Conservation (phyloP, 2,888 invertebrate species). For the Ceratothoa steindachneri region DNA sequence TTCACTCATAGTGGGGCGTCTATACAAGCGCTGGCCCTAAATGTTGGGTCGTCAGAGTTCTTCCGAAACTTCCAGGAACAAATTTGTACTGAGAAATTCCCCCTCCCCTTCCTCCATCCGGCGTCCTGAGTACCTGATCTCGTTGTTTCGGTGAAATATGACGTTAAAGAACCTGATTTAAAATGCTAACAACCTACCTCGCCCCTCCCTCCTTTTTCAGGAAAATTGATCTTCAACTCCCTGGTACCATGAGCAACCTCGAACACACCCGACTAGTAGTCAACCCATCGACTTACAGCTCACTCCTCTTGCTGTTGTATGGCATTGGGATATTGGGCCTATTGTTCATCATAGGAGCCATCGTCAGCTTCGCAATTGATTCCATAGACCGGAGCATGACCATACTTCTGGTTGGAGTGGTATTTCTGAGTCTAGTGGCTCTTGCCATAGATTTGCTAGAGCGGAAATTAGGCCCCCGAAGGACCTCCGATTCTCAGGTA, state of each 20-base stretch:
- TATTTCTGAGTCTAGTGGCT: neutral
- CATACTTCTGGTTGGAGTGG: neutral
- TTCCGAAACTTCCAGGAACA: too few relatives aligned
- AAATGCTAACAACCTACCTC: too few relatives aligned
- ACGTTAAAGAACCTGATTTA: too few relatives aligned
- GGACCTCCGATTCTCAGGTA: too few relatives aligned
- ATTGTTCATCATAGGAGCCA: neutral
- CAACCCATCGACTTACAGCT: neutral
- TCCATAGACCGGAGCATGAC: neutral
- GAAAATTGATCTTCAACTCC: neutral
- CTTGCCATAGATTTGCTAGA: neutral
- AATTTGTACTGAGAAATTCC: too few relatives aligned
- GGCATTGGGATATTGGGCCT: neutral
- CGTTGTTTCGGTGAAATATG: too few relatives aligned
- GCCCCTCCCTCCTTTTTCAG: neutral
- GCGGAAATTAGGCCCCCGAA: too few relatives aligned
- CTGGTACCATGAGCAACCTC: neutral
- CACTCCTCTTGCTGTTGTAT: neutral
- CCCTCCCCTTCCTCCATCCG: too few relatives aligned
- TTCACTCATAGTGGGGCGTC: too few relatives aligned
- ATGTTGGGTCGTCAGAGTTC: too few relatives aligned
- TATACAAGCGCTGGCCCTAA: too few relatives aligned
- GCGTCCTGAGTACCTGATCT: too few relatives aligned
- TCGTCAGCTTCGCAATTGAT: neutral
- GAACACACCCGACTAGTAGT: neutral